These are phyloP conservation scores for Hyalella azteca DNA, from an alignment of 2,888 invertebrate species.

Conservation along the genomic window DNA sequence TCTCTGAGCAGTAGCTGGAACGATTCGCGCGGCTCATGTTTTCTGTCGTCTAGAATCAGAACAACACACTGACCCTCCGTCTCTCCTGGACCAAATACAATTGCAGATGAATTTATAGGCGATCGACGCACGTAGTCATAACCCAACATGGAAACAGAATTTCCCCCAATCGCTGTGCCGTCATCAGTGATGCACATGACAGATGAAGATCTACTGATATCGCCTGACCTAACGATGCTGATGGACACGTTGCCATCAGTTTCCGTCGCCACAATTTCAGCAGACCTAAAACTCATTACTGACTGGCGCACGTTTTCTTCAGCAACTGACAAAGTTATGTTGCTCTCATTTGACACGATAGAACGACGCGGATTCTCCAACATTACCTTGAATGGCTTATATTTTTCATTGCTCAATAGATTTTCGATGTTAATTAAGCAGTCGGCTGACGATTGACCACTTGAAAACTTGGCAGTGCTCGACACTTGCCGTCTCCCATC, in stretches of 20 bases:
- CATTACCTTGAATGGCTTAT: constrained; percentile 62
- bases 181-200: constrained; percentile 52
- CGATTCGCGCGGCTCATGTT: constrained; percentile 62
- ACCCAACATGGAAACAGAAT: constrained; percentile 14
- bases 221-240: constrained; percentile 46
- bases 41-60: constrained; percentile 62
- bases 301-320: constrained; percentile 49
- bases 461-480: neutral
- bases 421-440: neutral
- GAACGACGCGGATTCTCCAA: constrained; percentile 60
- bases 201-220: constrained; percentile 41
- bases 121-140: constrained; percentile 45
- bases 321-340: constrained; percentile 43
- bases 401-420: constrained; percentile 52
- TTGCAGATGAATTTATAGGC: constrained; percentile 44
- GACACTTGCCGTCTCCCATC: neutral
- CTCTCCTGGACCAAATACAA: constrained; percentile 50
- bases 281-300: constrained; percentile 44
- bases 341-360: constrained; percentile 47
- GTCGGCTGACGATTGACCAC: constrained; percentile 4
- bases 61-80: constrained; percentile 49
- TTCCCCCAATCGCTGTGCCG: constrained; percentile 46
- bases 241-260: constrained; percentile 44
- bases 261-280: constrained; percentile 44
- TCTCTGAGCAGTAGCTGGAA: constrained; percentile 62